phyloP scores from a whole-genome alignment of 2,797 vertebrate species.

The Astyanax mexicanus region DNA sequence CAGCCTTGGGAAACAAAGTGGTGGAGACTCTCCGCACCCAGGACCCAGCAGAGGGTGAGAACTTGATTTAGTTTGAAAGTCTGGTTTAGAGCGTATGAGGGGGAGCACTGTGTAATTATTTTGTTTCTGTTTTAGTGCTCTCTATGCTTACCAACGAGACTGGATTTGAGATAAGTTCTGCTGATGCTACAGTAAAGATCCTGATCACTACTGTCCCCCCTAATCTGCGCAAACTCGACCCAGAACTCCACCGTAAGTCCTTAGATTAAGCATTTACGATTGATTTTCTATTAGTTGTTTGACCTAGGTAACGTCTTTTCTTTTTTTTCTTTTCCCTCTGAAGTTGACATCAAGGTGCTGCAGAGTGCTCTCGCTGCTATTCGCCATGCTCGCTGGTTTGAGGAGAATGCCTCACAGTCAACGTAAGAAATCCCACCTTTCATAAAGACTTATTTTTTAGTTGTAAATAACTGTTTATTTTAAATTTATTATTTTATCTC shows the following conservation, averaged over 20 bases:
- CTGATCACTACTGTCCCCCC: conserved; percentile 97
- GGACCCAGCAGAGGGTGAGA: conserved; percentile 90
- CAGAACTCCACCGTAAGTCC: conserved; percentile 88
- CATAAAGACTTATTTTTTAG: not conserved
- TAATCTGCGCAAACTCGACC: conserved; percentile 95
- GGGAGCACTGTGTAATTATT: not conserved
- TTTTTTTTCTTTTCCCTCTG: conserved; percentile 14
- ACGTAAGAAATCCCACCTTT: conserved; percentile 79
- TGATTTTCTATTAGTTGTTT: not conserved
- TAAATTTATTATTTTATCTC: no score
- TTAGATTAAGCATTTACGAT: not conserved
- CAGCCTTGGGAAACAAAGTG: conserved; percentile 93
- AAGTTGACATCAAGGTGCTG: conserved; percentile 98
- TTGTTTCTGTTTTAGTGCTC: conserved; percentile 77
- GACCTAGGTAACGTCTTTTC: not conserved
- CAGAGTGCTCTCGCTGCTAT: conserved; percentile 97
- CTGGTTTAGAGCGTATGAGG: not conserved
- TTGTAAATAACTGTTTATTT: no score
- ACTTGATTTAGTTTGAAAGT: not conserved
- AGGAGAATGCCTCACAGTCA: conserved; percentile 97
- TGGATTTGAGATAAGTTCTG: conserved; percentile 95
- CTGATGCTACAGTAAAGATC: conserved; percentile 95
- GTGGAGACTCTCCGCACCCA: conserved; percentile 93
- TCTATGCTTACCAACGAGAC: conserved; percentile 98
- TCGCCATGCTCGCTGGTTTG: conserved; percentile 96